Percentiles rank a stretch among this genome's conserved stretches.
Evolutionary conservation across 2,113 vertebrate genomes (phyloP).

Genomic region (Puma concolor): DNA sequence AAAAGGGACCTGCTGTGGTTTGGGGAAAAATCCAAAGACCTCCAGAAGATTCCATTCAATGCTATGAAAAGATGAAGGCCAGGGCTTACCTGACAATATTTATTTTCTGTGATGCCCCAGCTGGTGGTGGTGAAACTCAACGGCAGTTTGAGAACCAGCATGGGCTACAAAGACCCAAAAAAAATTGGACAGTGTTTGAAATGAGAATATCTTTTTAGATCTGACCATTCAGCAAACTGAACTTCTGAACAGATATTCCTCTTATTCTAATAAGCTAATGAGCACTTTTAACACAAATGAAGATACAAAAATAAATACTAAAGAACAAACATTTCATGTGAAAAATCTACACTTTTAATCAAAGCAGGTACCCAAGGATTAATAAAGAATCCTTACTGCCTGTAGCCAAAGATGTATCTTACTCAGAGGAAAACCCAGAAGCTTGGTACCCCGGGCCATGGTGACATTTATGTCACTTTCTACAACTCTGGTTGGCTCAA

Average conservation of each 20-base stretch:
- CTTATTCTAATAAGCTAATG: constrained; percentile 99
- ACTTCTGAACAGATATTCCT: constrained; percentile 96
- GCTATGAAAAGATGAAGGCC: constrained; percentile 93
- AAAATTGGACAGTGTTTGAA: constrained; percentile 96
- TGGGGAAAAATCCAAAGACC: constrained; percentile 97
- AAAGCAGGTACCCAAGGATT: constrained; percentile 97
- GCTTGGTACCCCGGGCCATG: constrained; percentile 97
- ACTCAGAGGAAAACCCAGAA: constrained; percentile 91
- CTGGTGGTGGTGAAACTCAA: constrained; percentile 96
- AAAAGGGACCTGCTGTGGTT: constrained; percentile 95
- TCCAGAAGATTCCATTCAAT: constrained; percentile 95
- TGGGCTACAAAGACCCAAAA: constrained; percentile 97
- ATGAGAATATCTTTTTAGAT: constrained; percentile 97
- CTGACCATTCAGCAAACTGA: constrained; percentile 97
- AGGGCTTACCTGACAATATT: constrained; percentile 87
- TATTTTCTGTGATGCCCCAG: constrained; percentile 91
- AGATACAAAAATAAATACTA: constrained; percentile 96
- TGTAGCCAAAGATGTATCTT: constrained; percentile 89
- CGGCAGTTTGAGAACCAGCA: constrained; percentile 95
- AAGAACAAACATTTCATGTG: constrained; percentile 94
- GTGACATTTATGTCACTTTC: constrained; percentile 96
- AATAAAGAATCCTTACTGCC: constrained; percentile 97
- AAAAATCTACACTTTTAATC: constrained; percentile 97
- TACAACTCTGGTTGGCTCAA: constrained; percentile 94
- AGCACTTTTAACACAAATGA: constrained; percentile 98